Evolutionary conservation across 2,797 vertebrate species (phyloP).

Genomic region (Varecia variegata): DNA sequence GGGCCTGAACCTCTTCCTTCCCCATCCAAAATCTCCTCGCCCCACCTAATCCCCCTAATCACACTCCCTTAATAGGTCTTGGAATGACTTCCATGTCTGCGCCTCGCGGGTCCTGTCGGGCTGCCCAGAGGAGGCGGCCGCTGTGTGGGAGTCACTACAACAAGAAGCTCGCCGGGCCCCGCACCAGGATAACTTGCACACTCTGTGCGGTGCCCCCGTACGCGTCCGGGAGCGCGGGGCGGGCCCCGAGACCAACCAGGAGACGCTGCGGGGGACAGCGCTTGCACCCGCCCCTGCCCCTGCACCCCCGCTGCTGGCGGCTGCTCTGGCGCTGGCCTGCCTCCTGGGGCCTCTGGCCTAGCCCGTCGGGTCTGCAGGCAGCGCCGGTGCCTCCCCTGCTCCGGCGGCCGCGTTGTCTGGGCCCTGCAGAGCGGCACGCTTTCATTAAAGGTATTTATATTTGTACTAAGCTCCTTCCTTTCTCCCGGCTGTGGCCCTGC

Average conservation of each 20-base stretch:
- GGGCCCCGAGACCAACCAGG: constrained; percentile 90
- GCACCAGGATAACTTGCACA: constrained; percentile 93
- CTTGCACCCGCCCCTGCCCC: neutral
- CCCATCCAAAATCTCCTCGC: neutral
- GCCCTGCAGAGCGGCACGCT: neutral
- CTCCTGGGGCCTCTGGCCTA: constrained; percentile 81
- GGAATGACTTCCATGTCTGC: constrained; percentile 93
- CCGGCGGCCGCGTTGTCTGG: accelerated
- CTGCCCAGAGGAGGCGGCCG: constrained; percentile 91
- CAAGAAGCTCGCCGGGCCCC: constrained; percentile 92
- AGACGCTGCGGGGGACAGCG: constrained; percentile 87
- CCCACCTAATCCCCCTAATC: constrained; percentile 1
- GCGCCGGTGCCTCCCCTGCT: neutral
- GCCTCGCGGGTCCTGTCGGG: constrained; percentile 88
- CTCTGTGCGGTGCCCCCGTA: constrained; percentile 88
- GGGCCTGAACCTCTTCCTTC: neutral
- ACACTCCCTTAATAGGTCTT: constrained; percentile 86
- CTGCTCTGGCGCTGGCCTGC: constrained; percentile 70
- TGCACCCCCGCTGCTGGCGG: constrained; percentile 36
- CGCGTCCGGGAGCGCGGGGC: constrained; percentile 73
- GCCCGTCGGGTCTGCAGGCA: neutral
- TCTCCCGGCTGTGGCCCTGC: neutral
- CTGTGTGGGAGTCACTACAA: constrained; percentile 94
- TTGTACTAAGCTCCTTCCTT: constrained; percentile 64
- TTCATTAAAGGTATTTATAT: constrained; percentile 78